Percentiles rank a stretch among this genome's conserved stretches.
Conservation (phyloP, 2,888 invertebrate genomes). For the Hypolimnas misippus region DNA sequence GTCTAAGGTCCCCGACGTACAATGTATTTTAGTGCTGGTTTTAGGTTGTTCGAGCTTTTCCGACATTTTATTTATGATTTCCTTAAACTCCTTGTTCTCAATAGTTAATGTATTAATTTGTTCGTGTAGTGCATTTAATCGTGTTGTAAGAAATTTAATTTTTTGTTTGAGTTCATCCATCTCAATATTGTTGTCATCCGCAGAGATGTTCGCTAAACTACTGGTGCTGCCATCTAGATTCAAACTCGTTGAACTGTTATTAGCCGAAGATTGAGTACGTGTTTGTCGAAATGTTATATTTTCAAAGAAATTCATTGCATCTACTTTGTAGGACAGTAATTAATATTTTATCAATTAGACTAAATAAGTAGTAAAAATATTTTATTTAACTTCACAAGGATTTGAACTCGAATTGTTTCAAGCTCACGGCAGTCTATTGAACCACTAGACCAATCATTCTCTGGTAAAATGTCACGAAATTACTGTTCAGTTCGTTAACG, state of each 20-base stretch:
- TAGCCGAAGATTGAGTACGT: conserved; percentile 2
- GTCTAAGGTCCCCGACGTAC: background rate
- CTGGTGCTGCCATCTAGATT: conserved; percentile 1
- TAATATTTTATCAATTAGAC: conserved; percentile 1
- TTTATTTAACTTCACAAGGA: background rate
- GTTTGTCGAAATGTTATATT: conserved; percentile 4
- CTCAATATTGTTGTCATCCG: conserved; percentile 3
- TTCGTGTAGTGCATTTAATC: conserved; percentile 2
- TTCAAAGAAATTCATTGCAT: background rate
- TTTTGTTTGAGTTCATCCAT: conserved; percentile 4
- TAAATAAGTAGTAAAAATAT: background rate
- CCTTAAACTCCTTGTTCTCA: conserved; percentile 4
- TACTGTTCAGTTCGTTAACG: background rate
- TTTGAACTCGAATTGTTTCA: background rate
- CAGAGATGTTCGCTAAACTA: background rate
- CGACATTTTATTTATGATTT: background rate
- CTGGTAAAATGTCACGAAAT: background rate
- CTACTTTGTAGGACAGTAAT: background rate
- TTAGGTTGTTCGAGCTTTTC: background rate
- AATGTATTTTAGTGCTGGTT: conserved; percentile 1
- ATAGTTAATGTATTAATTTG: background rate
- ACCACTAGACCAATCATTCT: background rate
- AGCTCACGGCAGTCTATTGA: background rate
- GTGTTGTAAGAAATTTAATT: background rate
- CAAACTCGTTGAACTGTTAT: background rate